Percentiles rank a stretch among this genome's conserved stretches.
phyloP scores from a whole-genome alignment of 2,113 vertebrate genomes.

The Cricetomys ansorgei region DNA sequence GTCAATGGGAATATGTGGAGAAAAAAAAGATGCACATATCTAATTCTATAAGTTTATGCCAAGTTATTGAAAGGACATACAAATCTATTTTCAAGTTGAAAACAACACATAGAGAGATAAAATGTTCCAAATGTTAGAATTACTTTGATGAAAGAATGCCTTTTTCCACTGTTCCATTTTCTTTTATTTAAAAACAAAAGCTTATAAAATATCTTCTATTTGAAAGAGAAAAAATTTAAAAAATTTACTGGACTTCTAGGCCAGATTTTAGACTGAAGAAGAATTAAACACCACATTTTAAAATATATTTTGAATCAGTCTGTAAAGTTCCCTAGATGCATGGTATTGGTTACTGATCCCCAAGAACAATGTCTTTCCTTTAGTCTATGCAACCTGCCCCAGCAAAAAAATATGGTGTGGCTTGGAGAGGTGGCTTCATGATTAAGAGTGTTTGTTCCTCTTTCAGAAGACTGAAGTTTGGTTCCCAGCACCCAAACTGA shows the following conservation, averaged over 20 bases:
- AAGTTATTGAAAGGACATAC: slow-evolving; percentile 5
- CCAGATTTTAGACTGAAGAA: slow-evolving; percentile 6
- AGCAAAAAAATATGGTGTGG: too few relatives aligned
- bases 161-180: slow-evolving; percentile 21
- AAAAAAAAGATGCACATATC: not conserved
- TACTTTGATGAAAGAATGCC: not conserved
- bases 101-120: not conserved
- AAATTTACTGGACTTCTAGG: slow-evolving; percentile 30
- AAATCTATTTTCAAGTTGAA: not conserved
- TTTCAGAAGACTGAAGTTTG: not conserved
- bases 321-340: not conserved
- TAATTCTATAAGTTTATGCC: not conserved
- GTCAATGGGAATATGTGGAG: not conserved
- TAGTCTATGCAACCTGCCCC: not conserved
- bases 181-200: not conserved
- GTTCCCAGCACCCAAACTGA: too few relatives aligned
- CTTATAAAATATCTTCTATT: not conserved
- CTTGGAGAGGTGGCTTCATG: too few relatives aligned
- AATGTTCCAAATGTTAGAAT: not conserved
- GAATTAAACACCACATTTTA: not conserved
- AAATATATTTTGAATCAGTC: not conserved
- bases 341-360: not conserved
- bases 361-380: not conserved
- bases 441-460: not conserved
- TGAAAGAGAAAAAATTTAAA: not conserved